Evolutionary conservation across 2,888 invertebrate genomes (phyloP).

Genomic region (Matsumyia berberina): DNA sequence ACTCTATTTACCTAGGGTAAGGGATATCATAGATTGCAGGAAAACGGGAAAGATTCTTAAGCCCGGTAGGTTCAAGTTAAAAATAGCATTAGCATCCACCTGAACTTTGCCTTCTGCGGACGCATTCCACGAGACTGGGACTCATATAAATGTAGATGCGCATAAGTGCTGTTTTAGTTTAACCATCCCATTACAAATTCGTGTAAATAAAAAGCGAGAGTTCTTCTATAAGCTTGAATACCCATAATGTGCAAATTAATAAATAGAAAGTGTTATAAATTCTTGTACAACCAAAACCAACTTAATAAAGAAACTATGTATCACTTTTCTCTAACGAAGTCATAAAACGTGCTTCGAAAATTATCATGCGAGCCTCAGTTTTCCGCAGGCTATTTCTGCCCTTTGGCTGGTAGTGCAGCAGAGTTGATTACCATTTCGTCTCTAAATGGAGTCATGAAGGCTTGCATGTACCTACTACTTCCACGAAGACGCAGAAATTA

Average conservation of each 20-base stretch:
- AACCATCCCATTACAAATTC: background rate
- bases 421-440: slow-evolving; percentile 10
- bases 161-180: no score
- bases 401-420: slow-evolving; percentile 3
- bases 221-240: background rate
- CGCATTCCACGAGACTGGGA: no score
- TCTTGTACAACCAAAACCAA: background rate
- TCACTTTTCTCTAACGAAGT: background rate
- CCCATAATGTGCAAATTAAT: slow-evolving; percentile 38
- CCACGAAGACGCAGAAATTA: slow-evolving; percentile 8
- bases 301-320: background rate
- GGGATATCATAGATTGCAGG: no score
- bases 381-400: background rate
- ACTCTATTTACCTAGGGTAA: no score
- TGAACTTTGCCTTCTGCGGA: no score
- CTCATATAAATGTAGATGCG: no score
- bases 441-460: slow-evolving; percentile 6
- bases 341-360: slow-evolving; percentile 8
- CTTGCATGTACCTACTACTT: slow-evolving; percentile 2
- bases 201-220: background rate
- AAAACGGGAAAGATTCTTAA: no score
- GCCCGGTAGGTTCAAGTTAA: no score
- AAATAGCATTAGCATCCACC: no score
- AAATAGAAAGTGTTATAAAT: slow-evolving; percentile 41
- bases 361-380: background rate